Evolutionary conservation across 1,140 invertebrate genomes (phyloP), one percentile per base, ranked within the genome.

Genomic region (Drosophila obscura): DNA sequence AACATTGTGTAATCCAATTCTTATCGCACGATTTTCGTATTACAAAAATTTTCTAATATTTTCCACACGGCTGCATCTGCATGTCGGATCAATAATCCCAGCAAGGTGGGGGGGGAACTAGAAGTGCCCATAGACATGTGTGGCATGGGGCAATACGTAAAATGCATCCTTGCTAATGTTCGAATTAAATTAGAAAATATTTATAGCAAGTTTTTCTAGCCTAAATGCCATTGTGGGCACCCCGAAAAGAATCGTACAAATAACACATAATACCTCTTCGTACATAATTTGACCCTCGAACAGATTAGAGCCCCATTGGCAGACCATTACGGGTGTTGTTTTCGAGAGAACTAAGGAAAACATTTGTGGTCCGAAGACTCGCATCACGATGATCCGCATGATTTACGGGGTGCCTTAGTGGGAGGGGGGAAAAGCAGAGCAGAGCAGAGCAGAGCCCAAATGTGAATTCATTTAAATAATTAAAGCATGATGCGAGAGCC

Each of bases 381-480:
- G 9, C 31, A 44, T 35, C 63, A 56, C 24, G 5, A 68, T 81
- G 74, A 83, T 79, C 7, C 59, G 61, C 48, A 75, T 66, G 59
- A 75, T 71, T 66, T 75, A 55, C 49, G 15, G 24, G 4, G 45
- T 61, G 35, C 51, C 31, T 44, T 7, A 28, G 6, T 5, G 26
- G 28, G 8, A 24, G 2, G 16, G 15, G 26, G 26, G 13, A 53
- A 41, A 44, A 63, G 22, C 24, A 49, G 28, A 35, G 9, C 50
- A 62, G 31, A 41, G 15, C 26, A 55, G 46, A 59, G 22, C 28
- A 41, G 48, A 64, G 58, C 62, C 35, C 55, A 65, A 78, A 82
- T 57, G 58, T 75, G 55, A 62, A 64, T 79, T 88, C 75, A 87
- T 88, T 87, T 82, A 72, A 87, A 87, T 82, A 88, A 82, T 88